These are phyloP conservation scores for Phytoseiulus persimilis DNA, from an alignment of 2,888 invertebrate genomes.

Conservation along the genomic window DNA sequence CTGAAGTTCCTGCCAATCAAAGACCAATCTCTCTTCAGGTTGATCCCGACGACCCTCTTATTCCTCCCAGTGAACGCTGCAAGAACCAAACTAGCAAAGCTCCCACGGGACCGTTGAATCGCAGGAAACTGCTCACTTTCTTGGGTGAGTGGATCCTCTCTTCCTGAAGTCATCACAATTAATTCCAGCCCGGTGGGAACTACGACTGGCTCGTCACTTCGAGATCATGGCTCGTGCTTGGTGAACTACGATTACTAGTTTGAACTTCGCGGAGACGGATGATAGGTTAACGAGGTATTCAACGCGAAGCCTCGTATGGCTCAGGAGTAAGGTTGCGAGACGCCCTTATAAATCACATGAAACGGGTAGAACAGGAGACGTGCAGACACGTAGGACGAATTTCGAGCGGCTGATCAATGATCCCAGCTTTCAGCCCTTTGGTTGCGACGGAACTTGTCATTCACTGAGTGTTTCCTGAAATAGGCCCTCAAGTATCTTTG, in stretches of 20 bases:
- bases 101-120: constrained; percentile 23
- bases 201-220: background rate
- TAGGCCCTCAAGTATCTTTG: background rate
- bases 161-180: background rate
- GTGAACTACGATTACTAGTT: background rate
- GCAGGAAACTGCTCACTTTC: constrained; percentile 22
- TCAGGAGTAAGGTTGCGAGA: background rate
- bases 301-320: background rate
- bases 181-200: background rate
- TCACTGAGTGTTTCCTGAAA: background rate
- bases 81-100: constrained; percentile 24
- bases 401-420: background rate
- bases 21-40: background rate
- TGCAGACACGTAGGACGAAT: background rate
- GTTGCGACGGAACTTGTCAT: background rate
- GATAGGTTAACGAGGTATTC: background rate
- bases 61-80: constrained; percentile 27
- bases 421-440: background rate
- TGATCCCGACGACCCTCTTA: constrained; percentile 30
- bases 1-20: too few species aligned
- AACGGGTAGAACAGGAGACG: background rate
- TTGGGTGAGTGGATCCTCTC: constrained; percentile 7
- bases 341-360: background rate
- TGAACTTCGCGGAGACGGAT: background rate
- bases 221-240: background rate